phyloP scores from a whole-genome alignment of 2,113 vertebrate species.

The Dipodomys ordii region DNA sequence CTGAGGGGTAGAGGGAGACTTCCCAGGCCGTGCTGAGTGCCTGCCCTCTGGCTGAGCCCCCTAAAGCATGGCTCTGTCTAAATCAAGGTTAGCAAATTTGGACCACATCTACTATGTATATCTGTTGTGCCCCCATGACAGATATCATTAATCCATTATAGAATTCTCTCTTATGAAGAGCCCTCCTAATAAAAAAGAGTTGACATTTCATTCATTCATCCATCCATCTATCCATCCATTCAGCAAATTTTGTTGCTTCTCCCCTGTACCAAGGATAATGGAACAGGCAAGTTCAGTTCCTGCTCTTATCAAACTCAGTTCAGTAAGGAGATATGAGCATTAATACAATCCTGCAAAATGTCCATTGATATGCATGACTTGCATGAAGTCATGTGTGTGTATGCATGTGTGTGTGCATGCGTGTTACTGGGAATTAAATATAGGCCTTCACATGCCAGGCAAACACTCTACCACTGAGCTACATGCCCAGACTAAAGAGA shows the following conservation, averaged over 20 bases:
- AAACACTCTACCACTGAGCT: neutral
- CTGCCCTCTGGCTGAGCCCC: slow-evolving; percentile 23
- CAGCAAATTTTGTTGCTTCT: slow-evolving; percentile 12
- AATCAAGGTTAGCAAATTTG: neutral
- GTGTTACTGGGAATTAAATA: neutral
- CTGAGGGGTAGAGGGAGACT: neutral
- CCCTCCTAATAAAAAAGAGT: slow-evolving; percentile 36
- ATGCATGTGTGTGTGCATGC: neutral
- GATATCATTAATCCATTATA: slow-evolving; percentile 69
- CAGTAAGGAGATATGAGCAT: neutral
- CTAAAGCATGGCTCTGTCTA: neutral
- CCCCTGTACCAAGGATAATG: neutral
- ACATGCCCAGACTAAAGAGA: neutral
- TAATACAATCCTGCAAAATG: slow-evolving; percentile 43
- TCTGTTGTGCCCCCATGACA: neutral
- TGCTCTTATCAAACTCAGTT: neutral
- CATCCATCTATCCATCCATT: neutral
- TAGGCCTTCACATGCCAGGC: neutral
- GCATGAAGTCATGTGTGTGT: neutral
- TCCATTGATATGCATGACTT: neutral
- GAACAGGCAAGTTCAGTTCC: slow-evolving; percentile 1
- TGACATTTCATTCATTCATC: neutral
- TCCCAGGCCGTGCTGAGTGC: slow-evolving; percentile 7
- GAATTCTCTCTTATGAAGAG: slow-evolving; percentile 33
- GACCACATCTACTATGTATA: neutral